Evolutionary conservation across 2,797 vertebrate species (phyloP).

Genomic region (Miichthys miiuy): DNA sequence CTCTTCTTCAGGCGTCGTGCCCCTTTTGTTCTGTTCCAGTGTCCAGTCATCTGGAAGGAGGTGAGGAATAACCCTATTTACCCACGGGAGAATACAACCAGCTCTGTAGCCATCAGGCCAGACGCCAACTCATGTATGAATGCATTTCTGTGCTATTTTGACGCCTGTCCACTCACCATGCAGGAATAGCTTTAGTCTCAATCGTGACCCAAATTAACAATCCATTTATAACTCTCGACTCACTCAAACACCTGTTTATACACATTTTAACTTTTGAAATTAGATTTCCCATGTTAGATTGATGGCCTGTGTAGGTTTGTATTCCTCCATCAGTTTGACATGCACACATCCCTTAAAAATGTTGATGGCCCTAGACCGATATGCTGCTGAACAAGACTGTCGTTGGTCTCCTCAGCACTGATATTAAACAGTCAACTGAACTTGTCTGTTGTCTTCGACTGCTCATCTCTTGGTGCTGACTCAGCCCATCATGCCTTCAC

Average conservation of each 20-base stretch:
- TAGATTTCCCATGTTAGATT: not conserved
- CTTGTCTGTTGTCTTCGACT: too few relatives aligned
- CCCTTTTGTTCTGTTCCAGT: conserved; percentile 38
- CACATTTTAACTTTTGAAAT: not conserved
- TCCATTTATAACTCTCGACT: not conserved
- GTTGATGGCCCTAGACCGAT: too few relatives aligned
- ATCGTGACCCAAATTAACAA: not conserved
- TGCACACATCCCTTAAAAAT: too few relatives aligned
- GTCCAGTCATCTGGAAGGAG: conserved; percentile 50
- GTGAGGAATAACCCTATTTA: conserved; percentile 36
- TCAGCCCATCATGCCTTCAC: too few relatives aligned
- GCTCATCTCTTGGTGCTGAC: too few relatives aligned
- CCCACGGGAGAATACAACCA: conserved; percentile 20
- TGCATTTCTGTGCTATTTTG: conserved; percentile 3
- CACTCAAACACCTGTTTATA: not conserved
- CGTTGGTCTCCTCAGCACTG: too few relatives aligned
- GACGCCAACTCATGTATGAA: not conserved
- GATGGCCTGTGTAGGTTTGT: too few relatives aligned
- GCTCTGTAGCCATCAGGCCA: conserved; percentile 1
- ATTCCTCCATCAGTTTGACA: too few relatives aligned
- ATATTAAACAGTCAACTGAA: too few relatives aligned
- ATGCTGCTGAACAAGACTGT: too few relatives aligned
- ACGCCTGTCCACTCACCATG: not conserved
- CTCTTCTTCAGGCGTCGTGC: conserved; percentile 19
- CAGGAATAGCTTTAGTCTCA: not conserved